Percentiles rank a stretch among this genome's conserved stretches.
Evolutionary conservation across 1,140 invertebrate species (phyloP).

Genomic region (Chionoecetes opilio): DNA sequence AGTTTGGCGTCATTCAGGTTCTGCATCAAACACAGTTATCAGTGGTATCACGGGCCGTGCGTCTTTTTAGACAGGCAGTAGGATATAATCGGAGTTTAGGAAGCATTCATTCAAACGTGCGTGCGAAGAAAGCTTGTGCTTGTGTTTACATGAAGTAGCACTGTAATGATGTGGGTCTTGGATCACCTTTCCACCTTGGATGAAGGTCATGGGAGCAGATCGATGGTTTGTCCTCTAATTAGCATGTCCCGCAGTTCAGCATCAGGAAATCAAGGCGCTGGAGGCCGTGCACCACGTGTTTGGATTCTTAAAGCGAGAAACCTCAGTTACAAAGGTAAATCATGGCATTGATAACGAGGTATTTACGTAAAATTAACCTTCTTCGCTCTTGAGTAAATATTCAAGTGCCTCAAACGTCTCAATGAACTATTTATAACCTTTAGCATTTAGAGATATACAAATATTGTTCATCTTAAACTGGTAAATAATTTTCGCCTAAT

Average conservation of each 20-base stretch:
- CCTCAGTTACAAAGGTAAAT: not conserved
- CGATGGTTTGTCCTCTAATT: not conserved
- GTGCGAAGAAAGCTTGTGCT: not conserved
- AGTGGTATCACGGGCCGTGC: no score
- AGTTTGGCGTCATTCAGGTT: no score
- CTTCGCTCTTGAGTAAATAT: not conserved
- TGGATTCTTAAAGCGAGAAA: not conserved
- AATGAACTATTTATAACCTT: not conserved
- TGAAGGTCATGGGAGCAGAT: not conserved
- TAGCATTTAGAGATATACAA: conserved; percentile 12
- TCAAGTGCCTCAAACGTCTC: not conserved
- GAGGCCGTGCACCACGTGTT: not conserved
- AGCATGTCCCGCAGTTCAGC: conserved; percentile 4
- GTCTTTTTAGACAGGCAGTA: not conserved
- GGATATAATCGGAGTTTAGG: not conserved
- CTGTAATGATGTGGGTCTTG: not conserved
- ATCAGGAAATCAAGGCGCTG: conserved; percentile 16
- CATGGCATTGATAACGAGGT: not conserved
- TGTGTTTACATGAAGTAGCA: conserved; percentile 9
- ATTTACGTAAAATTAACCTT: conserved; percentile 5
- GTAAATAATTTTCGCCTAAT: not conserved
- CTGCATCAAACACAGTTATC: no score
- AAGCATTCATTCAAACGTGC: not conserved
- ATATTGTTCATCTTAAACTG: not conserved
- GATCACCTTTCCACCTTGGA: not conserved